Percentiles rank a stretch among this genome's conserved stretches.
phyloP scores from a whole-genome alignment of 2,888 invertebrate species.

The Diaphora mendica region DNA sequence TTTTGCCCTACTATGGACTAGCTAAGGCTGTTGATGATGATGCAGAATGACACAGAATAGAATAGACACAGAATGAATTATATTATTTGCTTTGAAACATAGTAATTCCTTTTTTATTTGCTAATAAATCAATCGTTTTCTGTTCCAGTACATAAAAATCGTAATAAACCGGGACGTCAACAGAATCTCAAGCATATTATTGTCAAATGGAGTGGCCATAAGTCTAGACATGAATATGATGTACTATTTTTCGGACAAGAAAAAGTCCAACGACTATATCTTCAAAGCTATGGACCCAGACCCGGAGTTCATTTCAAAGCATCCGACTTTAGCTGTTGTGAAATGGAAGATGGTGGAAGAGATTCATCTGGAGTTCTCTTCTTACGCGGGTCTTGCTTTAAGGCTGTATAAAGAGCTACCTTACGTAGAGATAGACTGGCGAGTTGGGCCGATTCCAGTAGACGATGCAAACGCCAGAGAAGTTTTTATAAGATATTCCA shows the following conservation, averaged over 20 bases:
- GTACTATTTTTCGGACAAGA: slow-evolving; percentile 89
- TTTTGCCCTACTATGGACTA: too few species aligned
- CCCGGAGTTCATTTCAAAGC: slow-evolving; percentile 36
- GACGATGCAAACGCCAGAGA: slow-evolving; percentile 89
- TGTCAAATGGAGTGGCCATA: slow-evolving; percentile 75
- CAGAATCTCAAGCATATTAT: slow-evolving; percentile 77
- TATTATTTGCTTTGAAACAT: too few species aligned
- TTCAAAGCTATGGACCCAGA: slow-evolving; percentile 86
- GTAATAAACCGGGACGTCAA: slow-evolving; percentile 74
- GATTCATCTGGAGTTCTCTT: slow-evolving; percentile 86
- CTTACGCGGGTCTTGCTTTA: slow-evolving; percentile 92
- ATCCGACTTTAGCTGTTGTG: slow-evolving; percentile 45
- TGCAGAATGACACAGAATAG: too few species aligned
- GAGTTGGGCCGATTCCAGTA: slow-evolving; percentile 91
- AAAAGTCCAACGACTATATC: slow-evolving; percentile 95
- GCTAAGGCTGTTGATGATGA: too few species aligned
- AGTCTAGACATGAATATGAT: slow-evolving; percentile 84
- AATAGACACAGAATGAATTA: too few species aligned
- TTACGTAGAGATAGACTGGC: slow-evolving; percentile 91
- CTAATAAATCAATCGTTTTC: neutral
- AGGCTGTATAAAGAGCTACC: slow-evolving; percentile 88
- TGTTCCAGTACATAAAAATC: slow-evolving; percentile 75
- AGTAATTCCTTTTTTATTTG: too few species aligned
- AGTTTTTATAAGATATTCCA: slow-evolving; percentile 90
- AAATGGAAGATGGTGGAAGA: slow-evolving; percentile 91